phyloP scores from a whole-genome alignment of 2,797 vertebrate species.

The Acrossocheilus wenchowensis region DNA sequence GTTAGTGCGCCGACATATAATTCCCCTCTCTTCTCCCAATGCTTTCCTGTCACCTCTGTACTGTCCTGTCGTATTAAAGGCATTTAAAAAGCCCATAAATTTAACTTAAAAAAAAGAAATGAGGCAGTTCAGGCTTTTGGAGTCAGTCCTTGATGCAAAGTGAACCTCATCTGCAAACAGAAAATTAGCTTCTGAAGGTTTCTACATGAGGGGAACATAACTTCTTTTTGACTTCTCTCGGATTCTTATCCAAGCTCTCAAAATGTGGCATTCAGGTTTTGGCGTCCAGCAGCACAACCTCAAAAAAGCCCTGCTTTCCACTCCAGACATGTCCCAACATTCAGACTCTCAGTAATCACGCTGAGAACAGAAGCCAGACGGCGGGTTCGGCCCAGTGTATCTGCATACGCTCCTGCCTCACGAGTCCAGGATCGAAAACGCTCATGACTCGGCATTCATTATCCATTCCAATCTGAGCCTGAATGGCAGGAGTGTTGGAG shows the following conservation, averaged over 20 bases:
- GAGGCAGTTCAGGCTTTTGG: slow-evolving; percentile 57
- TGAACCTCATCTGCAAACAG: slow-evolving; percentile 64
- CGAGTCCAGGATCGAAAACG: slow-evolving; percentile 1
- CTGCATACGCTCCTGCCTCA: slow-evolving; percentile 53
- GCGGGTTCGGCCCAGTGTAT: slow-evolving; percentile 54
- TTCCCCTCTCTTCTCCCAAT: not conserved
- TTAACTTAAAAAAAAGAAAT: not conserved
- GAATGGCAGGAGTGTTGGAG: not conserved
- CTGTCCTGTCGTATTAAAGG: not conserved
- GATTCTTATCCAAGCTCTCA: slow-evolving; percentile 61
- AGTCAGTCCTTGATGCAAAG: slow-evolving; percentile 63
- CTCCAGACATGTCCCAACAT: slow-evolving; percentile 67
- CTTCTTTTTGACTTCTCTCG: slow-evolving; percentile 57
- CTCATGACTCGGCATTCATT: slow-evolving; percentile 47
- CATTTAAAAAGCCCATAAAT: not conserved
- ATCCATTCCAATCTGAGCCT: slow-evolving; percentile 32
- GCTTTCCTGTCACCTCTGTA: not conserved
- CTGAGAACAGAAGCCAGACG: slow-evolving; percentile 55
- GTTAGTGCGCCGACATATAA: not conserved
- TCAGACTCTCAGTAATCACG: slow-evolving; percentile 67
- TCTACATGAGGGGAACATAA: slow-evolving; percentile 65
- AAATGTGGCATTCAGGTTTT: slow-evolving; percentile 62
- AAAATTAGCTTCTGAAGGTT: slow-evolving; percentile 70
- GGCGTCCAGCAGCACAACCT: slow-evolving; percentile 51
- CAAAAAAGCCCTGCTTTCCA: slow-evolving; percentile 66